Percentiles rank a stretch among this genome's conserved stretches.
phyloP scores from a whole-genome alignment of 2,888 invertebrate species.

The Cantharis rufa region DNA sequence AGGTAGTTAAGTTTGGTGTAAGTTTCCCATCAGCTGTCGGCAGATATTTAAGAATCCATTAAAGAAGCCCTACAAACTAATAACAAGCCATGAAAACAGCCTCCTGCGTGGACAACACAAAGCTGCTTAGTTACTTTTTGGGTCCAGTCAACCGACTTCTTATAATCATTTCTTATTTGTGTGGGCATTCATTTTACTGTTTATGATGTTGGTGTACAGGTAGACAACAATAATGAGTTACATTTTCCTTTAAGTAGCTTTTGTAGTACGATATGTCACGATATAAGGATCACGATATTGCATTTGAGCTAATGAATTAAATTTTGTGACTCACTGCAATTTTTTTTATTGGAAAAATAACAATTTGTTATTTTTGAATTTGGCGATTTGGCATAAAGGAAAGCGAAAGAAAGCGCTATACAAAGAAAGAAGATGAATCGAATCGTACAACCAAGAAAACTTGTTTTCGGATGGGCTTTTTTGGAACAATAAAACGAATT shows the following conservation, averaged over 20 bases:
- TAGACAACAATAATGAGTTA: constrained; percentile 25
- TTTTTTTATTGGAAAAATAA: neutral
- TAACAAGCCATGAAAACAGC: constrained; percentile 47
- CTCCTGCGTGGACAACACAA: constrained; percentile 32
- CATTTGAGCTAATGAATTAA: neutral
- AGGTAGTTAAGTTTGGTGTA: constrained; percentile 19
- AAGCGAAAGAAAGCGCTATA: constrained; percentile 1
- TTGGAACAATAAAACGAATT: constrained; percentile 50
- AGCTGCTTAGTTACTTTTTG: constrained; percentile 28
- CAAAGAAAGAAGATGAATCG: constrained; percentile 8
- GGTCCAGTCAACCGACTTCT: constrained; percentile 18
- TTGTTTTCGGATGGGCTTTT: constrained; percentile 34
- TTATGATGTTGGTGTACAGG: constrained; percentile 19
- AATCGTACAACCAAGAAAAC: constrained; percentile 20
- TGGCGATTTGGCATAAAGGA: neutral
- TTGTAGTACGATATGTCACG: constrained; percentile 16
- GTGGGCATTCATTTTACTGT: constrained; percentile 22
- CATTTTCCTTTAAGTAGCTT: constrained; percentile 14
- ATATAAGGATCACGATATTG: constrained; percentile 11
- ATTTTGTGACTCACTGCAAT: neutral
- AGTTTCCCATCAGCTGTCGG: constrained; percentile 44
- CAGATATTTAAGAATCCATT: constrained; percentile 52
- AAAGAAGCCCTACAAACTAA: constrained; percentile 49
- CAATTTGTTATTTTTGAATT: neutral
- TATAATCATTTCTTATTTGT: constrained; percentile 4